Evolutionary conservation across 2,888 invertebrate genomes (phyloP).

Genomic region (Platynereis dumerilii): DNA sequence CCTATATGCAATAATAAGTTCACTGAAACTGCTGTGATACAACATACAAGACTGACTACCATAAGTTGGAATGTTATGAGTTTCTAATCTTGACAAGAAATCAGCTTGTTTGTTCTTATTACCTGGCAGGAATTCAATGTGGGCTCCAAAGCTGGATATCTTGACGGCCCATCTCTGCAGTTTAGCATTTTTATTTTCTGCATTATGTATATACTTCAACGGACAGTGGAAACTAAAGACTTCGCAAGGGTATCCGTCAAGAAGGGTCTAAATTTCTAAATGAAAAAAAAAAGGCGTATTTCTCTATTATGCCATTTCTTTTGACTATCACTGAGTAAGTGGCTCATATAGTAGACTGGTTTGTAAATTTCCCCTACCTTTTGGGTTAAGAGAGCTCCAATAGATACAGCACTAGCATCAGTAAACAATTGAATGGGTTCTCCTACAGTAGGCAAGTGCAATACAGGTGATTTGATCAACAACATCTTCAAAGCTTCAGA

Average conservation of each 20-base stretch:
- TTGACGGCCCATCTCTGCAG: neutral
- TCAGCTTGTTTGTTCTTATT: neutral
- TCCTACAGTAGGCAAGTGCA: neutral
- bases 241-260: neutral
- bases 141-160: neutral
- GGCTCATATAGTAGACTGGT: slow-evolving; percentile 5
- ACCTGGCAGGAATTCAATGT: neutral
- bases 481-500: slow-evolving; percentile 2
- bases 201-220: neutral
- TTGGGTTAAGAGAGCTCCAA: slow-evolving; percentile 13
- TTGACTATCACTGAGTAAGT: neutral
- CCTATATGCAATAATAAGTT: too few species aligned
- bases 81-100: neutral
- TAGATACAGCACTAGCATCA: slow-evolving; percentile 4
- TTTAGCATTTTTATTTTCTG: slow-evolving; percentile 3
- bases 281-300: slow-evolving; percentile 6
- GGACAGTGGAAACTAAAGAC: neutral
- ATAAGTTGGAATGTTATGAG: neutral
- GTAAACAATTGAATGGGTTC: slow-evolving; percentile 8
- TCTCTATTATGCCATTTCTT: slow-evolving; percentile 15
- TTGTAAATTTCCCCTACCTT: neutral
- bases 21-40: too few species aligned
- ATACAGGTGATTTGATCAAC: slow-evolving; percentile 1
- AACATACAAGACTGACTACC: too few species aligned
- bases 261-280: slow-evolving; percentile 10